Base-by-base conservation (phyloP, 2,113 vertebrate genomes). In the Crotalus tigris region DNA sequence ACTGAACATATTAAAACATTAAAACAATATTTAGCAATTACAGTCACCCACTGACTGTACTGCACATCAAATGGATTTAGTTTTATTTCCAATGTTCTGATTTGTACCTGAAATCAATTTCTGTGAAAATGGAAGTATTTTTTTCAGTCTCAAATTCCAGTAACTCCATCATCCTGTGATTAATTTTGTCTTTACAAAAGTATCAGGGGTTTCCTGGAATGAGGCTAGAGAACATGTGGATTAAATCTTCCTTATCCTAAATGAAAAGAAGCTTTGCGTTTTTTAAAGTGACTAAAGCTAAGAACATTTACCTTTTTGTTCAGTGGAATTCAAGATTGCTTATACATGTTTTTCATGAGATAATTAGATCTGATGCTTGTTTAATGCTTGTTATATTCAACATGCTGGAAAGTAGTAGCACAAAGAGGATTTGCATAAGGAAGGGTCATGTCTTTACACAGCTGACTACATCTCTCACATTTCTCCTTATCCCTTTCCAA, bases 51-150 rank as follows among this genome's bases (percentile, higher is more conserved):
- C 15, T 33, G 64, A 69, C 64, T 69, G 4, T n/a, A 69, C 12
- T 44, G 33, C 33, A 81, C 33, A 44, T 81, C 33, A 39, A 44
- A 81, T 2, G 3, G 17, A 33, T 7, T 39, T 81, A 81, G 75
- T 81, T 81, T 81, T 39, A 81, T 81, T 81, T 81, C 69, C 33
- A 81, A 8, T 19, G 17, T 69, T 8, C 19, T 91, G 57, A 75
- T 93, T 81, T 94, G 87, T 95, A 85, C 92, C 51, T 94, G 81
- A 75, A 39, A 17, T 88, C 9, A 57, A 17, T 88, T n/a, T 57
- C 26, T 88, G 19, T 15, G 17, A 55, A n/a, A 13, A 54, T 33
- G 9, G 17, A 88, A 33, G 53, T 5, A 5, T 55, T 33, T 33
- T 64, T 53, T 39, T 23, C n/a, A 91, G 15, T 13, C 39, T 69